Evolutionary conservation across 2,113 vertebrate genomes (phyloP).

Genomic region (Lycocorax pyrrhopterus): DNA sequence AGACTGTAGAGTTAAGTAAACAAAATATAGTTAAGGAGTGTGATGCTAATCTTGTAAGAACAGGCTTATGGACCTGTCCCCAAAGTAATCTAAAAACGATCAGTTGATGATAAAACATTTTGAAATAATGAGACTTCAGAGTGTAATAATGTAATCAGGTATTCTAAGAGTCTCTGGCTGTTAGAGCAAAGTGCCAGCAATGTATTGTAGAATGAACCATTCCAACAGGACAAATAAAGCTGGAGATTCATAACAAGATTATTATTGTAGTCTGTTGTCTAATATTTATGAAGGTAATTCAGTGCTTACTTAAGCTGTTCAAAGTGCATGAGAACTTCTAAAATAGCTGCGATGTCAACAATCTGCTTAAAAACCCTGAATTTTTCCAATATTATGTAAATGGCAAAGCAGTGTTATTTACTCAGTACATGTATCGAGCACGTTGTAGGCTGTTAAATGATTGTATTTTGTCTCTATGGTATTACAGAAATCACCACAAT

Average conservation of each 20-base stretch:
- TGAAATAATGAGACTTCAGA: conserved; percentile 40
- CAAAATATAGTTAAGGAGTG: neutral
- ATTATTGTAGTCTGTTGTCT: neutral
- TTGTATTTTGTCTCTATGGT: neutral
- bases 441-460: neutral
- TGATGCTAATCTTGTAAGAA: neutral
- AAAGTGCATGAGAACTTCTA: neutral
- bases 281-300: conserved; percentile 33
- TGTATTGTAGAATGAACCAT: neutral
- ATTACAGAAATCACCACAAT: neutral
- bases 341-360: neutral
- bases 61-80: neutral
- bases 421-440: neutral
- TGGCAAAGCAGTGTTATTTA: neutral
- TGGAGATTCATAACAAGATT: neutral
- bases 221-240: conserved; percentile 10
- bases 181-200: neutral
- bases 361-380: neutral
- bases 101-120: conserved; percentile 18
- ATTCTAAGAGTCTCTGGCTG: neutral
- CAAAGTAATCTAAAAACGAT: neutral
- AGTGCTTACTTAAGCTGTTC: neutral
- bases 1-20: neutral
- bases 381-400: neutral
- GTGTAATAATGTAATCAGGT: neutral